Percentiles rank a stretch among this genome's conserved stretches.
These are phyloP conservation scores for Anniella stebbinsi DNA, from an alignment of 2,797 vertebrate species.

Conservation along the genomic window DNA sequence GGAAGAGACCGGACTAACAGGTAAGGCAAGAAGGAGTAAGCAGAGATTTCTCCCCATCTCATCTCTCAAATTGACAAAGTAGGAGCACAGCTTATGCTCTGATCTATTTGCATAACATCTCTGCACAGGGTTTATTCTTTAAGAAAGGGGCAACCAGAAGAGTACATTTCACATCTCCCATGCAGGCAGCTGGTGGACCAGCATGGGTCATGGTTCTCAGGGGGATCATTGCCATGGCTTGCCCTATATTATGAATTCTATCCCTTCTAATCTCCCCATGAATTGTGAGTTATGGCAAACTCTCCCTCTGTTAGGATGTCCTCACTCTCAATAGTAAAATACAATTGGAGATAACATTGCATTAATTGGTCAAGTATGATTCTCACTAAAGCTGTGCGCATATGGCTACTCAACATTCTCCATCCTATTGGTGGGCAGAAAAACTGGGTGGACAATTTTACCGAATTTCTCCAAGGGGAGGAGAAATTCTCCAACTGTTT, in stretches of 20 bases:
- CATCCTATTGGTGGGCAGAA: too few species aligned
- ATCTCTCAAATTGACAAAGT: neutral
- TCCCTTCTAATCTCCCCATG: neutral
- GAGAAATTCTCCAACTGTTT: too few species aligned
- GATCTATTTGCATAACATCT: neutral
- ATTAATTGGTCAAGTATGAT: neutral
- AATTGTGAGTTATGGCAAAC: neutral
- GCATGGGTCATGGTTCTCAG: neutral
- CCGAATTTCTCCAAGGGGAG: too few species aligned
- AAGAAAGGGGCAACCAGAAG: neutral
- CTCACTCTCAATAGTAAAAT: neutral
- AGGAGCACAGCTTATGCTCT: neutral
- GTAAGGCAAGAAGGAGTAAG: neutral
- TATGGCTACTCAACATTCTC: too few species aligned
- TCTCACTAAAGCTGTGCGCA: too few species aligned
- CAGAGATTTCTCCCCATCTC: neutral
- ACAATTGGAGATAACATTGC: neutral
- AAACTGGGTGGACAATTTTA: too few species aligned
- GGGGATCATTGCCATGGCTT: neutral
- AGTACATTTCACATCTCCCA: neutral
- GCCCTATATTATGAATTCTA: conserved; percentile 11
- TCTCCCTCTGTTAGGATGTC: neutral
- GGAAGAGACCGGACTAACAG: neutral
- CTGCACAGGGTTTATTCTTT: neutral
- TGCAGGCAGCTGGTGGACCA: neutral